Evolutionary conservation across 2,888 invertebrate genomes (phyloP).

Genomic region (Mongoloraphidia duomilia): DNA sequence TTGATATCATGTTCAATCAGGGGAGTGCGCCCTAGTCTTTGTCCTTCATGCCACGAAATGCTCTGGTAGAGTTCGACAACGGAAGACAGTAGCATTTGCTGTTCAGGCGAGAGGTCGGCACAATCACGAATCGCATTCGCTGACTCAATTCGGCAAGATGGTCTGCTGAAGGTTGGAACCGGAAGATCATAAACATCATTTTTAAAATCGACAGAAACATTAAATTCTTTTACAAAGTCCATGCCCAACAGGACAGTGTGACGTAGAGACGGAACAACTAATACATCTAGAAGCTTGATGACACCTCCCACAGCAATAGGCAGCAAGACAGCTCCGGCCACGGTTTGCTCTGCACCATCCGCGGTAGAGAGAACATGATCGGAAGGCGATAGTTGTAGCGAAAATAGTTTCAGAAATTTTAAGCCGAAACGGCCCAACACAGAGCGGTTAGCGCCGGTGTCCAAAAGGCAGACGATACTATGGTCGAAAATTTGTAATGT

Average conservation of each 20-base stretch:
- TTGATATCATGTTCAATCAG: conserved; percentile 8
- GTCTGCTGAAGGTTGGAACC: too few relatives aligned
- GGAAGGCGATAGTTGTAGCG: background rate
- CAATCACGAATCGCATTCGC: background rate
- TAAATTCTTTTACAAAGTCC: conserved; percentile 6
- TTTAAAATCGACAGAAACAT: background rate
- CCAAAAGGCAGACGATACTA: conserved; percentile 6
- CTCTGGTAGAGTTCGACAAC: too few relatives aligned
- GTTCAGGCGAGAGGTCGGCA: background rate
- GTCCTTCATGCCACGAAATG: conserved; percentile 10
- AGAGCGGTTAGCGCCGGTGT: conserved; percentile 11
- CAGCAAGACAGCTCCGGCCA: conserved; percentile 6
- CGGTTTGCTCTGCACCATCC: conserved; percentile 7
- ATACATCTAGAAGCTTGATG: conserved; percentile 4
- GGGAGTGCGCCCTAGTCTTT: too few relatives aligned
- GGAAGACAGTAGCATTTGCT: too few relatives aligned
- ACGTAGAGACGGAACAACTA: conserved; percentile 8
- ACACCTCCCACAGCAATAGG: conserved; percentile 6
- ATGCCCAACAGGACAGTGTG: conserved; percentile 8
- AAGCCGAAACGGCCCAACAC: conserved; percentile 4
- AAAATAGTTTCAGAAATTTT: conserved; percentile 2
- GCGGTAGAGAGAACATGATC: conserved; percentile 5
- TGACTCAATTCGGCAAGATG: too few relatives aligned
- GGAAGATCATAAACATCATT: background rate
- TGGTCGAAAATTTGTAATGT: conserved; percentile 6